Conservation (phyloP, 1,140 invertebrate genomes). For the Oncopodura yosiiana region DNA sequence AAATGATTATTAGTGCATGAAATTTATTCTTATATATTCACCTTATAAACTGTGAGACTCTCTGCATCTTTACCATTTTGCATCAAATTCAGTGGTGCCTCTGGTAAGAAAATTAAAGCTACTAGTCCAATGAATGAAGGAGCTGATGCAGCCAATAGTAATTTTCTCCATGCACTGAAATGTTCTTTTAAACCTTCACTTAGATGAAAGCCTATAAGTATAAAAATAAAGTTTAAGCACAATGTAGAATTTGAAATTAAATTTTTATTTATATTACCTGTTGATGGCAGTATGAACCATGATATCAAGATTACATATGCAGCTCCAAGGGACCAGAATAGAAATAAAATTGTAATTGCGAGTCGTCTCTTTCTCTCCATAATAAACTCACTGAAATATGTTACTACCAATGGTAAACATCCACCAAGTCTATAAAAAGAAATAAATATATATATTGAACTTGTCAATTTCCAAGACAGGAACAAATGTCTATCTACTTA, state of each 20-base stretch:
- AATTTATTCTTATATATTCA: constrained; percentile 3
- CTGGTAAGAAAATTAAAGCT: constrained; percentile 32
- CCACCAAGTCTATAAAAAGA: constrained; percentile 27
- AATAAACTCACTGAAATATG: constrained; percentile 33
- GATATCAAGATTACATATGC: constrained; percentile 31
- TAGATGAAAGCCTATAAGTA: constrained; percentile 28
- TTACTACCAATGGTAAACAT: constrained; percentile 29
- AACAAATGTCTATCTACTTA: too few species aligned
- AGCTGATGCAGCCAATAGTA: constrained; percentile 31
- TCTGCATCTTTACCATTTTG: constrained; percentile 33
- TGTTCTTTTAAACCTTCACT: constrained; percentile 34
- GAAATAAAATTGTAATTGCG: constrained; percentile 22
- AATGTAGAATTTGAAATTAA: background rate
- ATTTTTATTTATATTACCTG: constrained; percentile 16
- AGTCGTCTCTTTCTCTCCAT: constrained; percentile 30
- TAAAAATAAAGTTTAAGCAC: background rate
- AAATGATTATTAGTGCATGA: too few species aligned
- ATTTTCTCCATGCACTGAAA: constrained; percentile 32
- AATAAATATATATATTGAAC: too few species aligned
- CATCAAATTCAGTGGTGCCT: constrained; percentile 34
- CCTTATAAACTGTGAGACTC: constrained; percentile 32
- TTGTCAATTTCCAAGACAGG: too few species aligned
- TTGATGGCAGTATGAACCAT: constrained; percentile 33
- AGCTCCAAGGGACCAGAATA: constrained; percentile 34
- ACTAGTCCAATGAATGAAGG: constrained; percentile 27